These are phyloP conservation scores for Mesocentrotus franciscanus DNA, from an alignment of 53 echinoderm and acorn worm genomes.

Conservation along the genomic window DNA sequence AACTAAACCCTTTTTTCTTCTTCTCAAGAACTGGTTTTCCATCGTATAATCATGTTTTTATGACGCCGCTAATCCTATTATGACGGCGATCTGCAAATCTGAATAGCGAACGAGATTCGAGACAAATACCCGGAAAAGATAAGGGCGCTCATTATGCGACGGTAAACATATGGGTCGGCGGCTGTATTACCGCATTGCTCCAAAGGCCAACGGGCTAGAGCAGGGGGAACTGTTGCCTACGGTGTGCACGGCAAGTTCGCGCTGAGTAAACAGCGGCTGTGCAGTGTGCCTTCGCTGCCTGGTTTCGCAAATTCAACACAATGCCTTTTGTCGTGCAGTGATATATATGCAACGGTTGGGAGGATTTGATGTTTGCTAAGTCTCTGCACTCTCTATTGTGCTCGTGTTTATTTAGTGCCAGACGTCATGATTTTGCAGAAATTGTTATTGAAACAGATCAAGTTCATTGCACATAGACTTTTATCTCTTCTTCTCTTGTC, in stretches of 20 bases:
- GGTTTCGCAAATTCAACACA: conserved; percentile 32
- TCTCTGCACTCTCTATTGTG: conserved; percentile 37
- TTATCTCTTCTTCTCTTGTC: neutral
- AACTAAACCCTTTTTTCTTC: neutral
- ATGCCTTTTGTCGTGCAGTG: conserved; percentile 43
- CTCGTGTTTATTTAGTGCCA: conserved; percentile 29
- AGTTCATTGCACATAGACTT: conserved; percentile 28
- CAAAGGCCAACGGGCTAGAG: conserved; percentile 8
- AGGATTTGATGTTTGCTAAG: conserved; percentile 31
- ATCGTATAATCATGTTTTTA: conserved; percentile 18
- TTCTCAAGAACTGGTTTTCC: neutral
- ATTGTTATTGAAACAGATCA: conserved; percentile 53
- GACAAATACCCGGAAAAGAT: conserved; percentile 31
- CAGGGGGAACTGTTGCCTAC: conserved; percentile 1
- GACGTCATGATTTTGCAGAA: conserved; percentile 58
- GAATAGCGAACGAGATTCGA: neutral
- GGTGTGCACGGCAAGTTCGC: conserved; percentile 16
- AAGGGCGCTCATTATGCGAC: conserved; percentile 16
- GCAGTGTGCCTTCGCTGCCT: conserved; percentile 1
- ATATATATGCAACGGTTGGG: conserved; percentile 1
- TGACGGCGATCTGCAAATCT: neutral
- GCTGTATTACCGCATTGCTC: conserved; percentile 23
- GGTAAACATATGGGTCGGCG: conserved; percentile 33
- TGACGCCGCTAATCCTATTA: conserved; percentile 29
- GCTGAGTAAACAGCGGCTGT: neutral